Conservation (phyloP, 2,113 vertebrate genomes). For the Burhinus bistriatus region DNA sequence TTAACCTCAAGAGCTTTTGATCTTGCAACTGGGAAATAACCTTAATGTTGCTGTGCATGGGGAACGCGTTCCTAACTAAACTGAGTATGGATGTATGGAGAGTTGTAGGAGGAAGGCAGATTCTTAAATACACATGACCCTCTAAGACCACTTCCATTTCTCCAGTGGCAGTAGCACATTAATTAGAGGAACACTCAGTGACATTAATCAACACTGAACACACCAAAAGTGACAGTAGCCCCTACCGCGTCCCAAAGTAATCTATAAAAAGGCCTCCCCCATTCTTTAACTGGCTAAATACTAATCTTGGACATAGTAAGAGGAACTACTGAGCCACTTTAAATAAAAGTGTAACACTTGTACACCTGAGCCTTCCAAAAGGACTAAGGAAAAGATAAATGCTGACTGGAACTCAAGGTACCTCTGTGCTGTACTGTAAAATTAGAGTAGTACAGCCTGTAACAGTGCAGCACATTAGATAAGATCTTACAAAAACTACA, state of each 20-base stretch:
- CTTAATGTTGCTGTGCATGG: not conserved
- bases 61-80: not conserved
- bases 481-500: not conserved
- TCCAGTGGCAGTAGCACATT: not conserved
- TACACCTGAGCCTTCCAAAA: not conserved
- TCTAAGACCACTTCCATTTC: not conserved
- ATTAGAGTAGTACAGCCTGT: not conserved
- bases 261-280: not conserved
- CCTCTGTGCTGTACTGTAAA: not conserved
- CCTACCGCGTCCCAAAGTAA: not conserved
- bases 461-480: not conserved
- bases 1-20: not conserved
- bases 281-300: not conserved
- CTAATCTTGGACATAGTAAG: rapidly evolving
- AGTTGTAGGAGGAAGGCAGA: not conserved
- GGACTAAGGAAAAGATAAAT: not conserved
- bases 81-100: not conserved
- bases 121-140: not conserved
- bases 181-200: not conserved
- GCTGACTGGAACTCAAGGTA: not conserved
- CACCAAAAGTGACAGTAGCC: not conserved
- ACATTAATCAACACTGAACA: not conserved
- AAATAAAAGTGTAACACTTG: not conserved
- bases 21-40: not conserved
- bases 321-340: not conserved